Base-by-base conservation (phyloP, 2,888 invertebrate species). In the Altica lythri region DNA sequence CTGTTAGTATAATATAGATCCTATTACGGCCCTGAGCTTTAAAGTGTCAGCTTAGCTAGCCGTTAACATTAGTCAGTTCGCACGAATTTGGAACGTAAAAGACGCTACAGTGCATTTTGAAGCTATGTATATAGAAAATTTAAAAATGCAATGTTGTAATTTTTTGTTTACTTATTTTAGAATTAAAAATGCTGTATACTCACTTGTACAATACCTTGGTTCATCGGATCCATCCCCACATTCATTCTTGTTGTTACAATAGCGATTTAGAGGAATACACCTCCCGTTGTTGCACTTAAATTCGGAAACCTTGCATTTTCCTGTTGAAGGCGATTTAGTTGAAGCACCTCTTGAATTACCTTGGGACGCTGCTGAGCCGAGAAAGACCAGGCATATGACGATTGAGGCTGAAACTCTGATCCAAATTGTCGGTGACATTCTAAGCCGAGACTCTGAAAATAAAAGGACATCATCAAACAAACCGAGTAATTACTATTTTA, bases 211-310 rank as follows among this genome's bases (percentile, higher is more conserved):
- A 76, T 88, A 86, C 67, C 88, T 80, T 12, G 89, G 89, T 71
- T 90, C 90, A 71, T 90, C 90, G 18, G 88, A 86, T 2, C 85
- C 83, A 72, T 91, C 90, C 0, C 89, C 89, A 68, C 91, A 91
- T 72, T 92, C 89, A 74, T 90, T 87, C 61, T 82, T 79, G 61
- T 86, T 87, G 73, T 91, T 89, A 76, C 91, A 91, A 74, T 83
- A 90, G 73, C 85, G 82, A 77, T 88, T 90, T 63, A 87, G 80
- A 35, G 83, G 78, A 57, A 88, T 78, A 71, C 88, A 88, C 66
- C 81, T 81, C 63, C 84, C 85, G 75, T 85, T 86, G 52, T 78
- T 75, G 71, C 88, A 88, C 62, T 81, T 78, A 73, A 85, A 86
- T 72, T 88, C 87, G 4, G 86, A 85, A 65, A 85, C 79, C 56